phyloP scores from a whole-genome alignment of 2,113 vertebrate species.

The Varanus salvator region DNA sequence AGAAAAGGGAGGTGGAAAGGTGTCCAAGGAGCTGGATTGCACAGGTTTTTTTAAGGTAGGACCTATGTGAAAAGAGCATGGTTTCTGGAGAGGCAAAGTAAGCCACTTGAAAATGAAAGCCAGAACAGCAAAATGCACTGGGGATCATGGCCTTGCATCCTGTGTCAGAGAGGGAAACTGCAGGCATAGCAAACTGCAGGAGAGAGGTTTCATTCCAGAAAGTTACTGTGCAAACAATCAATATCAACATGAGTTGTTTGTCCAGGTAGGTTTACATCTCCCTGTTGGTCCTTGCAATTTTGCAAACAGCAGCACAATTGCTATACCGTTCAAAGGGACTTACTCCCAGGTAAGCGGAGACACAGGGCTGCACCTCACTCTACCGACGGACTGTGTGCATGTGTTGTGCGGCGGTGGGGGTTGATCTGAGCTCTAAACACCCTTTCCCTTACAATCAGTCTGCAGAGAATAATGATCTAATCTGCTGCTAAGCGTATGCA shows the following conservation, averaged over 20 bases:
- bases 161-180: constrained; percentile 14
- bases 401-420: no score
- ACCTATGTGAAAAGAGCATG: neutral
- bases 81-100: neutral
- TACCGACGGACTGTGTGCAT: neutral
- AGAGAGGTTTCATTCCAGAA: neutral
- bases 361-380: neutral
- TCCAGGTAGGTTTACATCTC: neutral
- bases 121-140: neutral
- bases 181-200: constrained; percentile 15
- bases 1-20: neutral
- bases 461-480: neutral
- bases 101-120: neutral
- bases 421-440: neutral
- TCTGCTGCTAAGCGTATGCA: neutral
- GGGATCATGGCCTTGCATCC: neutral
- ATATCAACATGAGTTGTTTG: neutral
- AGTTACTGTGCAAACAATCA: constrained; percentile 43
- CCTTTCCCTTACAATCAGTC: neutral
- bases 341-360: neutral
- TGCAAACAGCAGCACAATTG: neutral
- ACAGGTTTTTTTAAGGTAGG: neutral
- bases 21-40: neutral
- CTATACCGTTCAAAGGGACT: neutral
- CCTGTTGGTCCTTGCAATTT: neutral